Base-by-base conservation (phyloP, 2,888 invertebrate species). In the Sthenelais limicola region DNA sequence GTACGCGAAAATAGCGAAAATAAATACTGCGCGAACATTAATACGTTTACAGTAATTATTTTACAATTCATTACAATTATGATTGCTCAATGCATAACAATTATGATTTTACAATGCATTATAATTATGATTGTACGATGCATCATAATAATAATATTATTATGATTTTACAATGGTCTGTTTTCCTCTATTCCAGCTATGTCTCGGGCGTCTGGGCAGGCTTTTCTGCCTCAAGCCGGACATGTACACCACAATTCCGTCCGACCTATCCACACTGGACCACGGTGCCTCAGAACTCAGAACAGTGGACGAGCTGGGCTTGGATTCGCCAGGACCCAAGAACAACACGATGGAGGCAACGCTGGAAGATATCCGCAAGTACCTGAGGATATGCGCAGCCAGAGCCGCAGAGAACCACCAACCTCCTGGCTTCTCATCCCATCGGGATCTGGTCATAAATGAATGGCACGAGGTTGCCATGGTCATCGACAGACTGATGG, bases 391-490 rank as follows among this genome's bases (percentile, higher is more conserved):
- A n/a, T 26, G 28, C 21, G 70, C 69, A 9, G 62, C 69, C 28
- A 30, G 51, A 9, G 68, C 26, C 43, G 51, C n/a, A 2, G 38
- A 67, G 7, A 33, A 62, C 5, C 21, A 21, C 15, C 18, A 21
- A 28, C 26, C 35, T 21, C 26, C 43, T 1, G n/a, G 32, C 3
- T 24, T 35, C 26, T 28, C n/a, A 28, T n/a, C 68, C 7, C 73
- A 73, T 52, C 58, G 58, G 51, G 49, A 72, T 26, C 30, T 73
- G 21, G 73, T 73, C 7, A 28, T 49, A 24, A 54, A 51, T 28
- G 73, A 73, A 38, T 73, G 73, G 73, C 48, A 35, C 28, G 70
- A 73, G 73, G 69, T 73, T n/a, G 70, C 70, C 49, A 18, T 72
- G 18, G 73, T 73, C 21, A 26, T 73, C 4, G 73, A 73, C 51